phyloP scores from a whole-genome alignment of 1,140 invertebrate genomes.

The Probaryconus sp. region DNA sequence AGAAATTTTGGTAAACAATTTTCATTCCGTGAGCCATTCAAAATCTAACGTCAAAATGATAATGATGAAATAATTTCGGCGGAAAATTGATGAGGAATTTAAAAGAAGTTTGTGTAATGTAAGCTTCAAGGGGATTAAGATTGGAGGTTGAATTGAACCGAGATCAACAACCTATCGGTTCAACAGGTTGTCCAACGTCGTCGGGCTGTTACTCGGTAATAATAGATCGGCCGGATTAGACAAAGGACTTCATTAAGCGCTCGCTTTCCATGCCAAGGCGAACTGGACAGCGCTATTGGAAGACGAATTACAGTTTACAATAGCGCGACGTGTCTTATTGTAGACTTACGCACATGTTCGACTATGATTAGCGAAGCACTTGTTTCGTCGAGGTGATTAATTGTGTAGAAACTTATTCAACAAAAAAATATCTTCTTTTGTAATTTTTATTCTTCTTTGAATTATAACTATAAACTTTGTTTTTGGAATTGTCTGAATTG shows the following conservation, averaged over 20 bases:
- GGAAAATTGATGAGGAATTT: no score
- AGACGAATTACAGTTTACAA: conserved; percentile 58
- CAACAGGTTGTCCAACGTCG: conserved; percentile 34
- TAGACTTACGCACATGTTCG: conserved; percentile 50
- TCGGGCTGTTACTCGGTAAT: conserved; percentile 35
- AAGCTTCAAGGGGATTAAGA: no score
- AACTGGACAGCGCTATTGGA: conserved; percentile 56
- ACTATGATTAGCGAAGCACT: conserved; percentile 55
- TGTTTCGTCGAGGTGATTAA: conserved; percentile 55
- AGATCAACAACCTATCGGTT: conserved; percentile 42
- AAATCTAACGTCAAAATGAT: no score
- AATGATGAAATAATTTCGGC: no score
- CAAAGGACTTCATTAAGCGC: conserved; percentile 59
- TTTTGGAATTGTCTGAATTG: no score
- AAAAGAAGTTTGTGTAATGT: no score
- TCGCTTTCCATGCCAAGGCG: conserved; percentile 60
- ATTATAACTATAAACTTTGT: no score
- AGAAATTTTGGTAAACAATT: no score
- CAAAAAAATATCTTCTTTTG: no score
- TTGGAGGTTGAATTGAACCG: no score
- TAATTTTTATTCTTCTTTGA: no score
- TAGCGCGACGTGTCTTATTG: conserved; percentile 51
- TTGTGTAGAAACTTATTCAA: conserved; percentile 50
- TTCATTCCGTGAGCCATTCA: no score
- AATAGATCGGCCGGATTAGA: conserved; percentile 56